Conservation (phyloP, 1,140 invertebrate species). For the Apis laboriosa region DNA sequence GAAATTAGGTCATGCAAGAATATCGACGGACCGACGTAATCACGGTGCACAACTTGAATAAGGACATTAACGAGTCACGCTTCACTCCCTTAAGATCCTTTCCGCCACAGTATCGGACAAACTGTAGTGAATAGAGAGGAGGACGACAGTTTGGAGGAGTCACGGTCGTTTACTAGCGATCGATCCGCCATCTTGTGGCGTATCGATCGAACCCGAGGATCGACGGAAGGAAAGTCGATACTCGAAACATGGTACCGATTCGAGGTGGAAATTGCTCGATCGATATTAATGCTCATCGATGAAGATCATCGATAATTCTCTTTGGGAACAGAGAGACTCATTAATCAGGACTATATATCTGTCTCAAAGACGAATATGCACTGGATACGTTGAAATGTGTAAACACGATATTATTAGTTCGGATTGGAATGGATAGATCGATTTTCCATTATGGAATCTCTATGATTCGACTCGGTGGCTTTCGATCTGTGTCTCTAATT, state of each 20-base stretch:
- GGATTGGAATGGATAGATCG: slow-evolving; percentile 18
- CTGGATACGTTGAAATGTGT: not conserved
- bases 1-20: slow-evolving; percentile 51
- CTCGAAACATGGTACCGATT: not conserved
- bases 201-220: not conserved
- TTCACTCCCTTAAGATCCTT: slow-evolving; percentile 11
- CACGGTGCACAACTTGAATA: slow-evolving; percentile 37
- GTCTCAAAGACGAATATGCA: not conserved
- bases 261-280: not conserved
- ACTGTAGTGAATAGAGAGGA: not conserved
- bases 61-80: slow-evolving; percentile 41
- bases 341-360: not conserved
- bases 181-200: not conserved
- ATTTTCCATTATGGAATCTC: not conserved
- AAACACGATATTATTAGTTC: slow-evolving; percentile 29
- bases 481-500: too few species aligned
- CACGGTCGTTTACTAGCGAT: not conserved
- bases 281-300: not conserved
- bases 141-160: not conserved
- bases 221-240: not conserved
- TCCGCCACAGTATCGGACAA: not conserved
- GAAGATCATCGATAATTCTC: not conserved
- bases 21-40: slow-evolving; percentile 49
- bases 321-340: not conserved
- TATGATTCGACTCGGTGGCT: too few species aligned